Percentiles rank a stretch among this genome's conserved stretches.
Conservation (phyloP, 2,888 invertebrate species). For the Pachymerium ferrugineum region DNA sequence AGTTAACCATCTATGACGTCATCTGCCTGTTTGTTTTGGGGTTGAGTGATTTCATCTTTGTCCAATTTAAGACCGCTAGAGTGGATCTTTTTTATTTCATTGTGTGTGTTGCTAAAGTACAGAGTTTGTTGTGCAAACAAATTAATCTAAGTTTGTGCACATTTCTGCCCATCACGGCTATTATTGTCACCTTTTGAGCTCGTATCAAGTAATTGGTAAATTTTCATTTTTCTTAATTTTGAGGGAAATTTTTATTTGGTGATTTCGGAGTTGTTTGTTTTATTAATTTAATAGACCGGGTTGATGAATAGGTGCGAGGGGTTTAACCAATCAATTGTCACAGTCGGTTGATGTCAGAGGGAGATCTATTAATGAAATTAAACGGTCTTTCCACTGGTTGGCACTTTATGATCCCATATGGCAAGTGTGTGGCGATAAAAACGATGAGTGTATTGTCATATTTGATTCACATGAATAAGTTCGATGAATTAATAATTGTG, state of each 20-base stretch:
- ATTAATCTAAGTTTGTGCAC: conserved; percentile 10
- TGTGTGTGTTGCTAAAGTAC: conserved; percentile 7
- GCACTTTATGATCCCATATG: conserved; percentile 15
- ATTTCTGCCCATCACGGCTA: not conserved
- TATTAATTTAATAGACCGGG: not conserved
- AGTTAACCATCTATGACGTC: not conserved
- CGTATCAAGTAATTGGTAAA: conserved; percentile 1
- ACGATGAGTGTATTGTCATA: conserved; percentile 1
- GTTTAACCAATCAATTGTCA: conserved; percentile 2
- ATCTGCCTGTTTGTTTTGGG: conserved; percentile 2
- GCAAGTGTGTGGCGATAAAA: not conserved
- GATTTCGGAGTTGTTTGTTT: too few species aligned
- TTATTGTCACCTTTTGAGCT: conserved; percentile 11
- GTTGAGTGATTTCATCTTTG: conserved; percentile 21
- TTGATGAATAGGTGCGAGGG: not conserved
- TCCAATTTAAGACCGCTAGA: conserved; percentile 6
- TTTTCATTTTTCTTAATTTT: not conserved
- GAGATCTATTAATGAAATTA: conserved; percentile 7
- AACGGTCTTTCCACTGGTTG: not conserved
- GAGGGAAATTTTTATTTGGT: too few species aligned
- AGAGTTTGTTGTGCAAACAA: conserved; percentile 15
- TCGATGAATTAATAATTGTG: not conserved
- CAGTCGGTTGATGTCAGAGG: not conserved
- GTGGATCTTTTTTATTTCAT: not conserved
- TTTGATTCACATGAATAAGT: conserved; percentile 6